Conservation (phyloP, 1,140 invertebrate genomes). For the Brachionus paranguensis region DNA sequence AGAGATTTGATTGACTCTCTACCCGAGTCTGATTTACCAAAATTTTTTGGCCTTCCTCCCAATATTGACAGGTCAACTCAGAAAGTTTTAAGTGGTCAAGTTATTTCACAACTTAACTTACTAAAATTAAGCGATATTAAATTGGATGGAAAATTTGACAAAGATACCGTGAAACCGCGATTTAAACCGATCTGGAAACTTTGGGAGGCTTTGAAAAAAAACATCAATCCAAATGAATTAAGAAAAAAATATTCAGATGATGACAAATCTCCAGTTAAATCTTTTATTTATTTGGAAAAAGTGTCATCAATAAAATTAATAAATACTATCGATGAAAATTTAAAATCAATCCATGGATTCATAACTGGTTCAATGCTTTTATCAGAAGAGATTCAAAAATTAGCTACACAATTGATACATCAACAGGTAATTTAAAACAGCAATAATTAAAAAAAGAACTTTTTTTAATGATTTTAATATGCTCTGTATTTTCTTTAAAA, state of each 20-base stretch:
- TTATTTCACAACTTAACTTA: conserved; percentile 63
- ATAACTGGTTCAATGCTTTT: conserved; percentile 31
- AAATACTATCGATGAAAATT: conserved; percentile 43
- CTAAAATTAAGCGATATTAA: conserved; percentile 51
- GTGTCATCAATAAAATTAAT: conserved; percentile 43
- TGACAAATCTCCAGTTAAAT: conserved; percentile 27
- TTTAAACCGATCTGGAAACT: conserved; percentile 37
- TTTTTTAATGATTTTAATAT: no score
- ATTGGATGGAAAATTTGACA: conserved; percentile 53
- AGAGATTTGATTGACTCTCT: conserved; percentile 62
- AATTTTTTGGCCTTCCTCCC: conserved; percentile 70
- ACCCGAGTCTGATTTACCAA: conserved; percentile 65
- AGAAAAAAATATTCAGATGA: conserved; percentile 21
- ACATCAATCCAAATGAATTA: conserved; percentile 3
- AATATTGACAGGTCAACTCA: conserved; percentile 75
- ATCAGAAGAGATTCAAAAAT: conserved; percentile 43
- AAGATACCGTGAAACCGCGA: conserved; percentile 45
- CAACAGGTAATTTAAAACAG: neutral
- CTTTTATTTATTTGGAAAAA: conserved; percentile 35
- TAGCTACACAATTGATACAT: conserved; percentile 43
- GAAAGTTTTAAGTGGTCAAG: conserved; percentile 62
- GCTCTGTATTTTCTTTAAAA: no score
- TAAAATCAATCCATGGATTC: conserved; percentile 26
- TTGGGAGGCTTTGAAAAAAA: conserved; percentile 29
- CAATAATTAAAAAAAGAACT: neutral